Conservation (phyloP, 2,797 vertebrate genomes). For the Falco rusticolus region DNA sequence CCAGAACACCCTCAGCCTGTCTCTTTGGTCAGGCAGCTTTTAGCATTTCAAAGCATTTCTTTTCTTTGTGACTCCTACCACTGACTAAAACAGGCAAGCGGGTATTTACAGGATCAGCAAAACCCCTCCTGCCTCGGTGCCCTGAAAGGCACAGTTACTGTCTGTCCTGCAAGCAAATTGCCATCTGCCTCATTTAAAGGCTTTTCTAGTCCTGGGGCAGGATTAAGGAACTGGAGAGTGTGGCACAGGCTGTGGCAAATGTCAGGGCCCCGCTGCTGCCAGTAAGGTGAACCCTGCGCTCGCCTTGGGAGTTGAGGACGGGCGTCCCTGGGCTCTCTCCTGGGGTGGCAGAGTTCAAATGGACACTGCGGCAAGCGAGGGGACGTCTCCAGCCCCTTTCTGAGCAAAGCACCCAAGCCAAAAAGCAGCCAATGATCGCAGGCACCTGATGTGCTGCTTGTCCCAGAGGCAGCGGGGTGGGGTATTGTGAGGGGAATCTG, state of each 20-base stretch:
- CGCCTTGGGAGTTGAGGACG: rapidly evolving
- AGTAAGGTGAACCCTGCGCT: neutral
- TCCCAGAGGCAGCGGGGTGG: neutral
- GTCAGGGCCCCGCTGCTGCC: neutral
- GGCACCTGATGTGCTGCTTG: neutral
- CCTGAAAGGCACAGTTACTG: neutral
- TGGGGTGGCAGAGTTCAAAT: neutral
- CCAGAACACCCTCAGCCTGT: neutral
- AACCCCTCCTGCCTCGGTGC: slow-evolving; percentile 2
- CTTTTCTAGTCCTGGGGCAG: neutral
- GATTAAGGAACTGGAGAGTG: neutral
- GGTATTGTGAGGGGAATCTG: neutral
- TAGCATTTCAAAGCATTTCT: slow-evolving; percentile 56
- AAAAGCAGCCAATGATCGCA: neutral
- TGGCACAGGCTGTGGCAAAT: neutral
- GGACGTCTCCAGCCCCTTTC: neutral
- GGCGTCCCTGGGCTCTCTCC: neutral
- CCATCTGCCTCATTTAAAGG: neutral
- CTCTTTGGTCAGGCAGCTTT: slow-evolving; percentile 22
- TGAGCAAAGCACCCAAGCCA: neutral
- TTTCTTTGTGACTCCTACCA: slow-evolving; percentile 37
- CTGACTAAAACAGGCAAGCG: neutral
- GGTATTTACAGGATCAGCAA: slow-evolving; percentile 20
- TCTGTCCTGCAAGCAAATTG: neutral
- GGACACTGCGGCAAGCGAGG: rapidly evolving